Evolutionary conservation across 2,113 vertebrate species (phyloP), one percentile per base, ranked within the genome.

Genomic region (Calidris pugnax): DNA sequence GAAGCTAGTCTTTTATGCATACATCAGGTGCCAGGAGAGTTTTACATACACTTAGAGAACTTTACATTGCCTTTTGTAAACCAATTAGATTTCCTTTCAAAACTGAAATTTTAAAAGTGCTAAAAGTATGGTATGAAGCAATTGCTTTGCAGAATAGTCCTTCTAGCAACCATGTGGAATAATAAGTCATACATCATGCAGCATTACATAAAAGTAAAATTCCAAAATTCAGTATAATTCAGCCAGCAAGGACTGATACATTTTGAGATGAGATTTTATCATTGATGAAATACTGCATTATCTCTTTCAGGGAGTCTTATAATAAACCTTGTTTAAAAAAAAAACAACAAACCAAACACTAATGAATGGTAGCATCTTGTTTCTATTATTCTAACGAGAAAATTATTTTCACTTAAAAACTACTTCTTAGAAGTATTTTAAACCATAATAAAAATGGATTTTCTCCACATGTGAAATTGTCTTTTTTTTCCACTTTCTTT

Each of bases 31-130:
- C 76, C 73, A 81, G 48, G 50, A 69, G 48, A 73, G 27, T 62
- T 94, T 92, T 84, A 60, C 37, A 45, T 37, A 56, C 10, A n/a
- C 53, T 79, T 19, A 89, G 71, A 63, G 32, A 69, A 93, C 27
- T 39, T 87, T 71, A 24, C 35, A 35, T n/a, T 95, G 64, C 30
- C 86, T 87, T 89, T 76, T 92, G 69, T 90, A 95, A 93, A 85
- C 12, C 84, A 91, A 82, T 62, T 47, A 32, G 19, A 82, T 89
- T 95, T 87, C 56, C 41, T 89, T 85, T 79, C 73, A 85, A 96
- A 95, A 79, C 1, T 1, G 10, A 47, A 89, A 80, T 15, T 30
- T 64, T 14, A 14, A 50, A 55, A 47, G 27, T 92, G 39, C 24
- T 85, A 37, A 73, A 87, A 57, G 9, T 84, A 23, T 26, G 56